phyloP scores from a whole-genome alignment of 2,113 vertebrate genomes.

The Aldabrachelys gigantea region DNA sequence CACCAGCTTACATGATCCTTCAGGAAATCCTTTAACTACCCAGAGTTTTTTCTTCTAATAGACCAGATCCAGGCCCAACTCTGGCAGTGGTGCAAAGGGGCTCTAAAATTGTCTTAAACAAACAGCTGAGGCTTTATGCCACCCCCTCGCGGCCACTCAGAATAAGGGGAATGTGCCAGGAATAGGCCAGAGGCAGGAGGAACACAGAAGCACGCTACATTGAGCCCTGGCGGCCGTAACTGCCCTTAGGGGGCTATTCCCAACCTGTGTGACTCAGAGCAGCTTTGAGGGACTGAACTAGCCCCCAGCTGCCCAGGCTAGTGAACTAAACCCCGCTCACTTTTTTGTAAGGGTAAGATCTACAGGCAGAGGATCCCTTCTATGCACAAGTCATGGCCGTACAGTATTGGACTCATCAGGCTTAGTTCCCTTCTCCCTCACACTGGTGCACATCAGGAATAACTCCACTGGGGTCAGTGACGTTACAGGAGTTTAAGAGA shows the following conservation, averaged over 20 bases:
- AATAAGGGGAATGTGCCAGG: background rate
- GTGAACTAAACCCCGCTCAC: background rate
- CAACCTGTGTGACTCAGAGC: background rate
- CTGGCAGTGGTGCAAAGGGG: background rate
- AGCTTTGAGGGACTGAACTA: background rate
- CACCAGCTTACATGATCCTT: background rate
- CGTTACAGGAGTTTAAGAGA: background rate
- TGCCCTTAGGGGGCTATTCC: background rate
- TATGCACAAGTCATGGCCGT: background rate
- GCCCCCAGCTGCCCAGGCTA: background rate
- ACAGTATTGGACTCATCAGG: background rate
- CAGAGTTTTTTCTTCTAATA: background rate
- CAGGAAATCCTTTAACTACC: too few species aligned
- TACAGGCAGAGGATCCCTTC: background rate
- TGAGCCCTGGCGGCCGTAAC: background rate
- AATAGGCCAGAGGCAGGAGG: background rate
- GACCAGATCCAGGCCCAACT: rapidly evolving
- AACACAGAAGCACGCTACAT: background rate
- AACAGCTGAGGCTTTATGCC: background rate
- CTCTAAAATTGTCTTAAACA: background rate
- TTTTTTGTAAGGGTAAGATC: background rate
- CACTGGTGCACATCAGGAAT: background rate
- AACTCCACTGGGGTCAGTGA: background rate
- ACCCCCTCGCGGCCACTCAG: background rate
- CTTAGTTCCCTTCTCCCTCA: background rate